These are phyloP conservation scores for Matsumyia berberina DNA, from an alignment of 2,888 invertebrate species.

Conservation along the genomic window DNA sequence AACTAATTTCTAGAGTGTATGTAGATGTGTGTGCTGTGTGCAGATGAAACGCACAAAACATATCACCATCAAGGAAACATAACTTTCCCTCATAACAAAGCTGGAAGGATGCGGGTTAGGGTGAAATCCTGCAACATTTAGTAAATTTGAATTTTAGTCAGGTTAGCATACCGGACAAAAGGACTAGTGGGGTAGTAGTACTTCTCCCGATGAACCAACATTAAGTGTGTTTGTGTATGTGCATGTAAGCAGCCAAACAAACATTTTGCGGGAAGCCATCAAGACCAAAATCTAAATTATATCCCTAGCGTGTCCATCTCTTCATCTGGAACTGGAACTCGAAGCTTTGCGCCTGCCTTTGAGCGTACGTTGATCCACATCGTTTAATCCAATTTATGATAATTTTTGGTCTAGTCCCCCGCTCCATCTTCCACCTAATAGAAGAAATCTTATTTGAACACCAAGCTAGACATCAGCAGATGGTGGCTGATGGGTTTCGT, in stretches of 20 bases:
- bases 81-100: not conserved
- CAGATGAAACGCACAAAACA: not conserved
- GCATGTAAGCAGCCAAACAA: not conserved
- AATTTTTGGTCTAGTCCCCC: no score
- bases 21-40: not conserved
- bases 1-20: not conserved
- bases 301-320: slow-evolving; percentile 10
- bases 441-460: not conserved
- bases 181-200: no score
- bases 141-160: slow-evolving; percentile 40
- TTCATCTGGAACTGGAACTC: slow-evolving; percentile 9
- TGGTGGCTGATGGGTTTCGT: not conserved
- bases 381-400: slow-evolving; percentile 29
- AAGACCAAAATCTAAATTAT: slow-evolving; percentile 9
- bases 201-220: no score
- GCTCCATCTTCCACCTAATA: not conserved
- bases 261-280: not conserved
- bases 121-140: not conserved
- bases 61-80: no score
- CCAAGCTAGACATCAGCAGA: not conserved
- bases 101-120: not conserved
- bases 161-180: slow-evolving; percentile 12
- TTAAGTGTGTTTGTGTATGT: not conserved
- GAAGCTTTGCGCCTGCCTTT: not conserved
- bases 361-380: slow-evolving; percentile 15